These are phyloP conservation scores for Plebejus anna DNA, from an alignment of 2,888 invertebrate genomes.

Conservation along the genomic window DNA sequence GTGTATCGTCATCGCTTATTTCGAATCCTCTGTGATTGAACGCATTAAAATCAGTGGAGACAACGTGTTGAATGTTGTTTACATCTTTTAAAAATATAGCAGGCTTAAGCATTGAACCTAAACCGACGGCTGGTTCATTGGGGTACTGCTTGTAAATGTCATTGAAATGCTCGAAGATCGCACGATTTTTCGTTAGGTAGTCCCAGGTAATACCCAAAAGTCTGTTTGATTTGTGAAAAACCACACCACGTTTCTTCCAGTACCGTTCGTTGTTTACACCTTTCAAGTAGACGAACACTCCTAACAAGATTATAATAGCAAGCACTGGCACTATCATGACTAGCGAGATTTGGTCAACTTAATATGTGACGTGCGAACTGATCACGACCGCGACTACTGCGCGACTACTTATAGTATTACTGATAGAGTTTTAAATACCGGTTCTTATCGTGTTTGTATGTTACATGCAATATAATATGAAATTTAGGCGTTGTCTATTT, in stretches of 20 bases:
- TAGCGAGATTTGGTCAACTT: neutral
- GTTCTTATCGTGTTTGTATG: neutral
- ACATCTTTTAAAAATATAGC: conserved; percentile 31
- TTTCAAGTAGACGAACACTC: neutral
- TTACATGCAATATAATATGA: too few relatives aligned
- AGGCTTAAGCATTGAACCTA: neutral
- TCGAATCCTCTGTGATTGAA: conserved; percentile 50
- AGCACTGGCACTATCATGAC: neutral
- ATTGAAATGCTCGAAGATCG: conserved; percentile 46
- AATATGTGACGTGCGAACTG: neutral
- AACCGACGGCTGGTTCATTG: conserved; percentile 43
- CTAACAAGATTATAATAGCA: neutral
- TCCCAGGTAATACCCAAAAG: conserved; percentile 47
- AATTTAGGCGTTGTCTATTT: too few relatives aligned
- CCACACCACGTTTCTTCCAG: neutral
- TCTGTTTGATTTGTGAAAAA: conserved; percentile 12
- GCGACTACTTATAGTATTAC: neutral
- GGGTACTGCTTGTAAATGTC: conserved; percentile 49
- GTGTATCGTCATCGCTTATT: conserved; percentile 42
- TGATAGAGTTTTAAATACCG: neutral
- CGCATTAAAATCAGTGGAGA: conserved; percentile 43
- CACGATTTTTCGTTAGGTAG: conserved; percentile 40
- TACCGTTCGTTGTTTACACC: neutral
- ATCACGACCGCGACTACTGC: neutral
- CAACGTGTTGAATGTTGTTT: conserved; percentile 38